Percentiles rank a stretch among this genome's conserved stretches.
Evolutionary conservation across 1,140 invertebrate genomes (phyloP).

Genomic region (Aphelinus atriplicis): DNA sequence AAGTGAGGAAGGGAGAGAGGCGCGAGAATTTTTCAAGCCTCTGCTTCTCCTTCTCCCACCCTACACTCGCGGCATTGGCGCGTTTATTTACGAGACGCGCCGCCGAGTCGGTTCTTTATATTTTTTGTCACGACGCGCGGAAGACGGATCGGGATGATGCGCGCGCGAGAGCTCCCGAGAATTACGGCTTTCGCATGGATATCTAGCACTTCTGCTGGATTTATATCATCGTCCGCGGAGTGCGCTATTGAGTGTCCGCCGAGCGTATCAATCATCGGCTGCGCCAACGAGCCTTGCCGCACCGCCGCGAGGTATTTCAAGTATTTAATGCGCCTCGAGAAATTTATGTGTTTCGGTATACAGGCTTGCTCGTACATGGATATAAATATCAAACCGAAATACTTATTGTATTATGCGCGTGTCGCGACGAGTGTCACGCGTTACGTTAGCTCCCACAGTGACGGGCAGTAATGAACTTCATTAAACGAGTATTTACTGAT

Average conservation of each 20-base stretch:
- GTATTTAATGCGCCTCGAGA: no score
- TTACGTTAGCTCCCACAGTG: no score
- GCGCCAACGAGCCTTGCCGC: no score
- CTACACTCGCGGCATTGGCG: not conserved
- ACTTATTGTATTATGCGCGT: no score
- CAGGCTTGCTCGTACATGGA: no score
- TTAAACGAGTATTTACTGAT: no score
- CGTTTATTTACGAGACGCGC: conserved; percentile 25
- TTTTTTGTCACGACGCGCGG: not conserved
- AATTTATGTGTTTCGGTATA: no score
- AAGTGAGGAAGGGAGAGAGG: conserved; percentile 8
- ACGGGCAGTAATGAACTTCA: no score
- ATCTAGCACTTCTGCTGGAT: not conserved
- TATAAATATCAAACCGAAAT: no score
- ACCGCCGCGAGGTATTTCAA: no score
- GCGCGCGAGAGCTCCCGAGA: not conserved
- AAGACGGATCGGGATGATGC: not conserved
- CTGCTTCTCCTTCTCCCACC: not conserved
- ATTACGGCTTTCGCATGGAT: conserved; percentile 19
- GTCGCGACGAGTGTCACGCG: no score
- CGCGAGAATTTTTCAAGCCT: conserved; percentile 23
- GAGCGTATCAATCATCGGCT: no score
- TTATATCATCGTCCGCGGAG: not conserved
- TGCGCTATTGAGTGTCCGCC: not conserved
- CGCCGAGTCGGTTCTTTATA: not conserved